phyloP scores from a whole-genome alignment of 2,113 vertebrate species.

The Xerus inauris region DNA sequence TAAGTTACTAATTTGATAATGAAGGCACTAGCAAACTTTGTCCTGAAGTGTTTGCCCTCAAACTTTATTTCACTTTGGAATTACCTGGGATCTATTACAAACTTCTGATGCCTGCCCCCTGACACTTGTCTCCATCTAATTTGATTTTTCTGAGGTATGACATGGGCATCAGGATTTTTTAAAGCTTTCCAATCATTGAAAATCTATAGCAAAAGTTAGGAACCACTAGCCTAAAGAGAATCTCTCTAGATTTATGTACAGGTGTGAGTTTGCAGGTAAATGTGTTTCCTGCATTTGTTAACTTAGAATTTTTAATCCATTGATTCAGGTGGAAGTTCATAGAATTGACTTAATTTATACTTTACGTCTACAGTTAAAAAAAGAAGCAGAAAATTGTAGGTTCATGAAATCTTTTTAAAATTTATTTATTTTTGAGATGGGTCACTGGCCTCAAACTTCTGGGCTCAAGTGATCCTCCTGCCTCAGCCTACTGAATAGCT shows the following conservation, averaged over 20 bases:
- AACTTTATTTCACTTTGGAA: background rate
- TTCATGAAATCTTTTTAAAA: background rate
- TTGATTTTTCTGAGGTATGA: background rate
- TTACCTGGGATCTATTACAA: background rate
- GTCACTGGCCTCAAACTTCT: background rate
- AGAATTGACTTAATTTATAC: background rate
- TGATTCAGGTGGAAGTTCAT: background rate
- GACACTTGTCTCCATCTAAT: background rate
- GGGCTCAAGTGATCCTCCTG: background rate
- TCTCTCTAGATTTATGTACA: background rate
- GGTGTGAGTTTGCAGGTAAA: background rate
- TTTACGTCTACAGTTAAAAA: background rate
- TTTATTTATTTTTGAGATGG: background rate
- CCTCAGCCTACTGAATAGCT: background rate
- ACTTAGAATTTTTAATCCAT: background rate
- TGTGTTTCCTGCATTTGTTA: background rate
- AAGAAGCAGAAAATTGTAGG: background rate
- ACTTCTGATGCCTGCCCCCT: background rate
- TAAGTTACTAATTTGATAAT: slow-evolving; percentile 24
- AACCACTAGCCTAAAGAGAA: background rate
- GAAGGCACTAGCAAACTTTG: background rate
- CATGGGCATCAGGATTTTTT: background rate
- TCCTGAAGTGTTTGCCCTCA: background rate
- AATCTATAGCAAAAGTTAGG: background rate
- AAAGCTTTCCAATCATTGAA: background rate